phyloP scores from a whole-genome alignment of 2,888 invertebrate species.

The Agrotis exclamationis region DNA sequence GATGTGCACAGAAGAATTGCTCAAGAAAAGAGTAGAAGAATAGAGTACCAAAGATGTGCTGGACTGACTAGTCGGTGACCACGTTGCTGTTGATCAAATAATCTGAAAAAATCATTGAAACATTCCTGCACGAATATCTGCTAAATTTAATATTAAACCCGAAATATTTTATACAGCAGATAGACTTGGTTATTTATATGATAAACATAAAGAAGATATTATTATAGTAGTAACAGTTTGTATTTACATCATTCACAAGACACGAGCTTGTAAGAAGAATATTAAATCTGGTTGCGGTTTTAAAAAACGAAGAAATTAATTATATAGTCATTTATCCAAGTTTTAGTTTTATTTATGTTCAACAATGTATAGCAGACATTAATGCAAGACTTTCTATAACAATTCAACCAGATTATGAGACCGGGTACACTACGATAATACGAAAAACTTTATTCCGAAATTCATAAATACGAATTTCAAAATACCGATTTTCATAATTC shows the following conservation, averaged over 20 bases:
- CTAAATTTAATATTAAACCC: constrained; percentile 38
- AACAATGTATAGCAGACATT: constrained; percentile 55
- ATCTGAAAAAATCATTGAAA: constrained; percentile 68
- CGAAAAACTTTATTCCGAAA: too few species aligned
- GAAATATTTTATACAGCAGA: constrained; percentile 20
- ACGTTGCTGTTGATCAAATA: constrained; percentile 71
- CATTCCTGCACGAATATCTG: constrained; percentile 64
- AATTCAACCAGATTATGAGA: constrained; percentile 76
- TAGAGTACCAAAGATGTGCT: constrained; percentile 81
- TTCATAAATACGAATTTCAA: too few species aligned
- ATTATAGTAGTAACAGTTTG: constrained; percentile 15
- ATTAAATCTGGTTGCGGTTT: constrained; percentile 47
- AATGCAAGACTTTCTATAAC: constrained; percentile 67
- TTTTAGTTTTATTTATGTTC: constrained; percentile 27
- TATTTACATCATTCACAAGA: constrained; percentile 47
- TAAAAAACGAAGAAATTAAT: constrained; percentile 19
- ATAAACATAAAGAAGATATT: constrained; percentile 11
- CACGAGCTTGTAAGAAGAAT: constrained; percentile 13
- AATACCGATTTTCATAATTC: too few species aligned
- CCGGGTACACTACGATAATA: too few species aligned
- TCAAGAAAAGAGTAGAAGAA: constrained; percentile 74
- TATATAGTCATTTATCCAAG: constrained; percentile 17
- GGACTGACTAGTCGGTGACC: constrained; percentile 77
- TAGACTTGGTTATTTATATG: constrained; percentile 26
- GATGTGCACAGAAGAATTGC: constrained; percentile 82